Base-by-base conservation (phyloP, 1,140 invertebrate species). In the Drosophila lacertosa region DNA sequence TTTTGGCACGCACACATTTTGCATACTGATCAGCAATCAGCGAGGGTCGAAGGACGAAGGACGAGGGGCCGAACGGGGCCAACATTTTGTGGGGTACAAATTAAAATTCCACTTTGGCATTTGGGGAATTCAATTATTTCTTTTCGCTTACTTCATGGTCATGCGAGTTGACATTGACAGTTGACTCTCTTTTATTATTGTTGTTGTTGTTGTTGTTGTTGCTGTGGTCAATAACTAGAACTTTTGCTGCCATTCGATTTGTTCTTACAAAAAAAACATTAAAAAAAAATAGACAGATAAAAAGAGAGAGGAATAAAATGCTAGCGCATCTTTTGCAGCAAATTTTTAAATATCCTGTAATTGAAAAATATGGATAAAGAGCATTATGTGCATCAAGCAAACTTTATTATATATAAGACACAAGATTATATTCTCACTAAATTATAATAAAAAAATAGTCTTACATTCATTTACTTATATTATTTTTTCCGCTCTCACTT, bases 1-100 rank as follows among this genome's bases (percentile, higher is more conserved):
- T 86, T 88, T 82, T 82, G 74, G 73, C 78, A 88, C 77, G 83
- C 82, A 88, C 83, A 88, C 82, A 82, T 78, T 88, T 88, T 88
- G 82, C 82, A 88, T 88, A 88, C 82, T 88, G 82, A 88, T 88
- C 82, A 88, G 83, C 83, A 88, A 88, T 88, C 82, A 88, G 66
- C 37, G 66, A 55, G 54, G 50, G 37, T 62, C 60, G 20, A 1
- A n/a, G 13, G 20, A n/a, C 11, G n/a, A 3, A n/a, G 29, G 16
- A 15, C 13, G 55, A 10, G 11, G 7, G 7, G 1, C 51, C 35
- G 47, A 48, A 24, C 10, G 2, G 37, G 50, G 4, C 33, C 4
- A 13, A 33, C 29, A 13, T 10, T 53, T 50, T 29, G 33, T 42
- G 73, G 71, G 50, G 71, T 67, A 71, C 74, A 88, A 88, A 88